Conservation (phyloP, 2,797 vertebrate genomes). For the Xenopus petersii region DNA sequence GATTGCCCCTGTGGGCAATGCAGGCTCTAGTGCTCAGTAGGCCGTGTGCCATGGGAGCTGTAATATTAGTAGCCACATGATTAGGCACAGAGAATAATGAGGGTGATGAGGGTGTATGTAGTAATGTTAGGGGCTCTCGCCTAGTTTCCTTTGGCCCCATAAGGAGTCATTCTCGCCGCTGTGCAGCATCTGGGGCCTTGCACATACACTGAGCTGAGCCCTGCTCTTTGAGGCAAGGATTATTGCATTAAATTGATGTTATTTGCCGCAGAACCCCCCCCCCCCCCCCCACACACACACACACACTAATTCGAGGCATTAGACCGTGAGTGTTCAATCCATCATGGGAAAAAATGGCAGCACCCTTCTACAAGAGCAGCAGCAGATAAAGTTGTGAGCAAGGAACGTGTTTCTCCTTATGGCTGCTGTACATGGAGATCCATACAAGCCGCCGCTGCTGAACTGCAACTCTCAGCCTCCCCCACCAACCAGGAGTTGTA, state of each 20-base stretch:
- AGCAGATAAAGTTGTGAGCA: conserved; percentile 13
- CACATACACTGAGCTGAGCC: conserved; percentile 42
- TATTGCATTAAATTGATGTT: conserved; percentile 48
- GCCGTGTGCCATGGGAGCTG: not conserved
- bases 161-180: conserved; percentile 27
- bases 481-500: no score
- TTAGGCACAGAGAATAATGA: conserved; percentile 26
- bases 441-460: no score
- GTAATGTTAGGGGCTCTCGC: conserved; percentile 9
- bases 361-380: conserved; percentile 6
- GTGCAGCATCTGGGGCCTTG: conserved; percentile 40
- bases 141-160: conserved; percentile 8
- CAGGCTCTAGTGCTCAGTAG: not conserved
- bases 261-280: conserved; percentile 40
- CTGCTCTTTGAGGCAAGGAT: conserved; percentile 46
- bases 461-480: no score
- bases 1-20: no score
- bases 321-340: conserved; percentile 34
- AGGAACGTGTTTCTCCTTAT: not conserved
- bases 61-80: conserved; percentile 9
- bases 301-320: conserved; percentile 41
- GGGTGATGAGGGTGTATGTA: conserved; percentile 4
- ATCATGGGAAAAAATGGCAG: conserved; percentile 34
- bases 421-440: no score
- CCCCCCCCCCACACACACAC: no score